Evolutionary conservation across 2,888 invertebrate genomes (phyloP).

Genomic region (Morpho achilles): DNA sequence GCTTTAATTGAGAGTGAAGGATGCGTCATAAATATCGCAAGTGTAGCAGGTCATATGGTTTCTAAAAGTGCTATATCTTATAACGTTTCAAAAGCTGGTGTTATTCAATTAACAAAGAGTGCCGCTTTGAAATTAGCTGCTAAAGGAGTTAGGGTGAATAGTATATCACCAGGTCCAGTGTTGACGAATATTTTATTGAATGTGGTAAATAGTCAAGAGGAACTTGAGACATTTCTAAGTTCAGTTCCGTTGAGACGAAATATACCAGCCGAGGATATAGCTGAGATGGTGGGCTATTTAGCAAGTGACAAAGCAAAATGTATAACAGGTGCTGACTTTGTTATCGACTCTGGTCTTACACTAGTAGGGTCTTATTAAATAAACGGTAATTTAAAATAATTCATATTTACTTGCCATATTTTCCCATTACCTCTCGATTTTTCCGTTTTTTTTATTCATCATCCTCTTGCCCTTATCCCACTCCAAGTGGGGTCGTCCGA

Average conservation of each 20-base stretch:
- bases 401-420: too few relatives aligned
- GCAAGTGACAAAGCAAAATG: slow-evolving; percentile 46
- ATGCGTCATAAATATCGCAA: slow-evolving; percentile 43
- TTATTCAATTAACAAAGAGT: slow-evolving; percentile 86
- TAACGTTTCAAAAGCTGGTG: slow-evolving; percentile 83
- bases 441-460: too few relatives aligned
- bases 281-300: slow-evolving; percentile 38
- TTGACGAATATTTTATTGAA: slow-evolving; percentile 45
- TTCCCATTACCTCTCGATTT: too few relatives aligned
- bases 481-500: too few relatives aligned
- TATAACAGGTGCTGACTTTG: slow-evolving; percentile 40
- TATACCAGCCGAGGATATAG: slow-evolving; percentile 37
- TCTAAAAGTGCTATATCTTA: slow-evolving; percentile 53
- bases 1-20: slow-evolving; percentile 38
- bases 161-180: slow-evolving; percentile 85
- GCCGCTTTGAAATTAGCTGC: slow-evolving; percentile 82
- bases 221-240: slow-evolving; percentile 19
- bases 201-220: slow-evolving; percentile 26
- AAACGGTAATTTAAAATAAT: too few relatives aligned
- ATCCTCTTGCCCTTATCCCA: too few relatives aligned
- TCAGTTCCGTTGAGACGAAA: slow-evolving; percentile 28
- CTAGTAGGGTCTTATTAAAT: not conserved
- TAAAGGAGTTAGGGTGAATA: slow-evolving; percentile 82
- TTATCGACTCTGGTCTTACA: slow-evolving; percentile 15
- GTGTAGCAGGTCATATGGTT: slow-evolving; percentile 25